Evolutionary conservation across 2,113 vertebrate species (phyloP), one percentile per base, ranked within the genome.

Genomic region (Tretioscincus oriximinensis): DNA sequence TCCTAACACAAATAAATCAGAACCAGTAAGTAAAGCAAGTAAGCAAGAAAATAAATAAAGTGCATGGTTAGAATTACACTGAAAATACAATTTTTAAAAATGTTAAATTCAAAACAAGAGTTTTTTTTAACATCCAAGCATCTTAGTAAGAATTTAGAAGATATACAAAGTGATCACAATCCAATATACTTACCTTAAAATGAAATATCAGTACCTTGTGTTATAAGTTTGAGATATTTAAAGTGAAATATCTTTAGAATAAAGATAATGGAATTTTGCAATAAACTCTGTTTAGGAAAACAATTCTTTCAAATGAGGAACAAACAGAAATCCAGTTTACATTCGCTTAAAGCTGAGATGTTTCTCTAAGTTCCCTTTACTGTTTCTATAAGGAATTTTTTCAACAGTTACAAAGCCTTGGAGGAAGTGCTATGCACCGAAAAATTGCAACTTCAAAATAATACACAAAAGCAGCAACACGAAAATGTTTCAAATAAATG

Each of bases 371-470:
- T 26, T 35, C 11, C 47, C 73, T 87, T 77, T n/a, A 73, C 77
- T 22, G 29, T 0, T 1, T 85, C 31, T 67, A n/a, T n/a, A 70
- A 26, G n/a, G n/a, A n/a, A n/a, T n/a, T n/a, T n/a, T n/a, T 26
- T 35, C 11, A 72, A 45, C 45, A 81, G 67, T 76, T 3, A 1
- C 85, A 66, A 28, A 60, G 24, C 16, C 31, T 76, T 7, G 10
- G 20, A 75, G 63, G 64, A 14, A 74, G 84, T 83, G 88, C 81
- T 90, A 80, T 88, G 35, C 58, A 75, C 10, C 73, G 82, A 91
- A 80, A 91, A 80, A 91, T 90, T 82, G 88, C 78, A 80, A 89
- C 90, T 91, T 87, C 76, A 88, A 89, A 86, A n/a, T 20, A 73
- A 82, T 90, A 90, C 60, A 76, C 70, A 24, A 76, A 86, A 87